A percentile compares a stretch with the other conserved stretches of the same genome.
These are phyloP conservation scores for Megalops atlanticus DNA, from an alignment of 2,113 vertebrate genomes.

Conservation along the genomic window DNA sequence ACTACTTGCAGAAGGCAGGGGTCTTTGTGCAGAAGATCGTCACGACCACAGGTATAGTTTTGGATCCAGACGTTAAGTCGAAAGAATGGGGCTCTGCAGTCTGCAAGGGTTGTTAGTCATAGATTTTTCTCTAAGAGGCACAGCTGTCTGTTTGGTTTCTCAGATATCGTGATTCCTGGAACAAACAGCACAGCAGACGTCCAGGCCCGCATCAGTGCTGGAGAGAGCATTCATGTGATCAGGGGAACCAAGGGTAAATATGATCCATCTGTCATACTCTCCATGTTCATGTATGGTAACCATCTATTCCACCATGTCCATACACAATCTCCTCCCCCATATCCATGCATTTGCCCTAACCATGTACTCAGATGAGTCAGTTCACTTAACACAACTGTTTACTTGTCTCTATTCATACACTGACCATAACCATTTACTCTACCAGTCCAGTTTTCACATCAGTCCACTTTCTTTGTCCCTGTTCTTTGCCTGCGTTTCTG, in stretches of 20 bases:
- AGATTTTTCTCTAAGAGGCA: background rate
- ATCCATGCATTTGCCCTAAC: too few species aligned
- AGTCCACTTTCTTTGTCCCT: background rate
- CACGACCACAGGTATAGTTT: constrained; percentile 86
- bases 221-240: constrained; percentile 96
- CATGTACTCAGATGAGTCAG: too few species aligned
- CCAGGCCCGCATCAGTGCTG: constrained; percentile 92
- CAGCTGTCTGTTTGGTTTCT: constrained; percentile 35
- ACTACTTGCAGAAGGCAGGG: constrained; percentile 93
- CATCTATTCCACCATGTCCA: background rate
- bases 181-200: constrained; percentile 92
- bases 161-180: constrained; percentile 99
- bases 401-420: background rate
- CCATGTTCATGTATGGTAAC: background rate
- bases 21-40: constrained; percentile 96
- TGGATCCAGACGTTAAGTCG: background rate
- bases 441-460: background rate
- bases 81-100: background rate
- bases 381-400: background rate
- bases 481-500: background rate
- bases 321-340: background rate
- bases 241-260: constrained; percentile 91
- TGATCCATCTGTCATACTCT: too few species aligned
- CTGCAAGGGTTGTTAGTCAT: background rate
- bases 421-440: background rate